Conservation (phyloP, 2,888 invertebrate species). For the Galeruca laticollis region DNA sequence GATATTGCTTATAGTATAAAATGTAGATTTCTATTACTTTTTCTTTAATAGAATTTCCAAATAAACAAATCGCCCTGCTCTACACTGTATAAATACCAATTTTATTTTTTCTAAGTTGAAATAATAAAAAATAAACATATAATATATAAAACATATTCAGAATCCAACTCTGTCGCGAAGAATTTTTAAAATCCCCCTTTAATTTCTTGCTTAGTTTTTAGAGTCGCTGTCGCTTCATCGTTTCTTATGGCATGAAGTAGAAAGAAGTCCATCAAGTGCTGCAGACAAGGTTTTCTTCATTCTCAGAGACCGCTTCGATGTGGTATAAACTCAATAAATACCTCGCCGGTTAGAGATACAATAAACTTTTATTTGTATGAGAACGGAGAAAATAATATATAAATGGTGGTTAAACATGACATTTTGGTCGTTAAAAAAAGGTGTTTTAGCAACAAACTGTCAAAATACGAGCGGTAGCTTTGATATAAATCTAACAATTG, state of each 20-base stretch:
- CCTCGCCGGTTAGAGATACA: neutral
- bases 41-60: too few species aligned
- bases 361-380: slow-evolving; percentile 8
- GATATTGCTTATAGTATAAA: too few species aligned
- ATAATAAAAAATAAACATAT: too few species aligned
- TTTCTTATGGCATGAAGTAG: neutral
- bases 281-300: neutral
- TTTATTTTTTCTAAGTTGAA: too few species aligned
- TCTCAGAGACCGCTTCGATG: neutral
- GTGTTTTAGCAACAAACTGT: neutral
- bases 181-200: slow-evolving; percentile 8
- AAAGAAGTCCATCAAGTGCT: slow-evolving; percentile 13
- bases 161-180: neutral
- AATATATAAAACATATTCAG: too few species aligned
- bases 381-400: neutral
- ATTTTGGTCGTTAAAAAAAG: neutral
- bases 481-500: too few species aligned
- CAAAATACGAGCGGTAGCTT: neutral
- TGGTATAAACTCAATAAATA: neutral
- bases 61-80: too few species aligned
- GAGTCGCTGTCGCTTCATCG: neutral
- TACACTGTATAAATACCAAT: too few species aligned
- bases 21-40: too few species aligned
- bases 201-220: slow-evolving; percentile 5
- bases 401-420: too few species aligned